Evolutionary conservation across 2,113 vertebrate genomes (phyloP), one percentile per base, ranked within the genome.

Genomic region (Rallus limicola): DNA sequence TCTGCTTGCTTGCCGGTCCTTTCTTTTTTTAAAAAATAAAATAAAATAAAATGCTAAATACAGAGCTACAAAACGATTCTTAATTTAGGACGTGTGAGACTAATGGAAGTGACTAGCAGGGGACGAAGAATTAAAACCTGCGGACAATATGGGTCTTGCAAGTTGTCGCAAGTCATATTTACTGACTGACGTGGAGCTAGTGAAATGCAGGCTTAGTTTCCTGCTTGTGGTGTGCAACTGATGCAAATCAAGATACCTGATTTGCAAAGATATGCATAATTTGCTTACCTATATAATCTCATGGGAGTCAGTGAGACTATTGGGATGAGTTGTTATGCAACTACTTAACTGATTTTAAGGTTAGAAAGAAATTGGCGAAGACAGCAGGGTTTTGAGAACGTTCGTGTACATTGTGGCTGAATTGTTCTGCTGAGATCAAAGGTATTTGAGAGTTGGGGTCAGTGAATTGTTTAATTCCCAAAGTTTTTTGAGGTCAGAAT

Each of bases 81-180:
- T 76, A 68, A 31, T 72, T 76, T 88, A 65, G 53, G 58, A 84
- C 11, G 65, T 23, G 69, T 2, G 38, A 75, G 80, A 64, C 68
- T 56, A 55, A 59, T 7, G 5, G 69, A 75, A 90, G 26, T 0
- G 0, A 65, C 33, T 34, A 40, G 48, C 19, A 31, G 28, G 20
- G 38, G 40, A 16, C 0, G 1, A 82, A 60, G 69, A 77, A 40
- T 78, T 86, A 69, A 92, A 78, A 59, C 69, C 65, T 40, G 46
- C 55, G 72, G 85, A 59, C 68, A 21, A 33, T 38, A 42, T 6
- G 6, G 53, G 34, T 79, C 44, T 72, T 58, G 10, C 69, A 88
- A 82, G 17, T 58, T 74, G 23, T 72, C 1, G 0, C 23, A 40
- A 59, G 77, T 62, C 3, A 0, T 34, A 6, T 44, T 79, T 82